Percentiles rank a stretch among this genome's conserved stretches.
Conservation (phyloP, 1,140 invertebrate genomes). For the Cryptotermes secundus region DNA sequence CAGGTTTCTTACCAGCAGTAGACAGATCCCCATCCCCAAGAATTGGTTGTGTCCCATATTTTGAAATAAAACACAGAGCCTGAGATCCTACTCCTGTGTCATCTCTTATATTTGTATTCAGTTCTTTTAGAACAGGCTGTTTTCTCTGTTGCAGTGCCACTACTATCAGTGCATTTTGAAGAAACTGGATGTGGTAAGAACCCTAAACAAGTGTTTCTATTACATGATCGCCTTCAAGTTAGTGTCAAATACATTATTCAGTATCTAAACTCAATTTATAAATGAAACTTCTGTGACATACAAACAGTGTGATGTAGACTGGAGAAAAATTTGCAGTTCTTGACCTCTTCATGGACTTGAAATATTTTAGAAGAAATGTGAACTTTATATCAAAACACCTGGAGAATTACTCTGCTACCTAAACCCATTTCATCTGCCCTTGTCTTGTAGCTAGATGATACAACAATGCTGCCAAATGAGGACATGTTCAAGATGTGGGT, state of each 20-base stretch:
- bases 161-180: slow-evolving; percentile 43
- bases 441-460: slow-evolving; percentile 20
- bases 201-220: slow-evolving; percentile 18
- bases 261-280: not conserved
- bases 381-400: not conserved
- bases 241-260: not conserved
- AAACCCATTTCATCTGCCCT: not conserved
- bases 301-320: no score
- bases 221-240: not conserved
- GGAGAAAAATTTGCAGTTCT: no score
- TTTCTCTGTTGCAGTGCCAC: slow-evolving; percentile 41
- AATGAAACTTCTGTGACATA: no score
- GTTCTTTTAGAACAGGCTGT: not conserved
- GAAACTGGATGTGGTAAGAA: slow-evolving; percentile 41
- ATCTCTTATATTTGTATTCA: no score
- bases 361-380: not conserved
- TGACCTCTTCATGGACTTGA: no score
- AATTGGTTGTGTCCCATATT: no score
- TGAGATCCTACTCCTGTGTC: no score
- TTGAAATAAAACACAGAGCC: no score
- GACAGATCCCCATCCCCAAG: no score
- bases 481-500: slow-evolving; percentile 17
- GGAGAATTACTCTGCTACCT: not conserved
- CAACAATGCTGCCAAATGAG: slow-evolving; percentile 24
- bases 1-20: no score